Conservation (phyloP, 1,140 invertebrate genomes). For the Neodiprion pinetum region DNA sequence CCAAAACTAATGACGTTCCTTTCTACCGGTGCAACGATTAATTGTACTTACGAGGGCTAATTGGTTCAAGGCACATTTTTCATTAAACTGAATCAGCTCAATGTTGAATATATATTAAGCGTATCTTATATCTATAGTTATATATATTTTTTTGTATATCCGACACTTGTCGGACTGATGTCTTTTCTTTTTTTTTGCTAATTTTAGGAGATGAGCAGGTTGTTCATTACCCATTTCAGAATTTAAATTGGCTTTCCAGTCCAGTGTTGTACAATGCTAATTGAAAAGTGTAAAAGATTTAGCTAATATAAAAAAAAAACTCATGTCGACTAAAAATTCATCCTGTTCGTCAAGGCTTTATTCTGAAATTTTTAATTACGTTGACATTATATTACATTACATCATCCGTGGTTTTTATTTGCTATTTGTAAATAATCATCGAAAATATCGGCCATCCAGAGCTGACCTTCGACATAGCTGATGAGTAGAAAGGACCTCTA, state of each 20-base stretch:
- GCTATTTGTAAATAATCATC: background rate
- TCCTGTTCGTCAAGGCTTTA: too few relatives aligned
- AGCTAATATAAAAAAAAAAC: too few relatives aligned
- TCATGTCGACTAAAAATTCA: too few relatives aligned
- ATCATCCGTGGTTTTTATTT: background rate
- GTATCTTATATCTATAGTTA: background rate
- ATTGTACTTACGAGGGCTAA: background rate
- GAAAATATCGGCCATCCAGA: background rate
- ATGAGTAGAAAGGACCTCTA: background rate
- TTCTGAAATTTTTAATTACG: too few relatives aligned
- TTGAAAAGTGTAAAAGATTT: too few relatives aligned
- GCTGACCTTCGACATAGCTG: background rate
- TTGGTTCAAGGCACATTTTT: background rate
- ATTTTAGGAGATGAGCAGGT: too few relatives aligned
- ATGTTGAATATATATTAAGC: background rate
- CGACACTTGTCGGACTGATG: background rate
- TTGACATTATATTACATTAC: too few relatives aligned
- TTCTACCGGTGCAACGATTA: background rate
- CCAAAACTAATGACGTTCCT: background rate
- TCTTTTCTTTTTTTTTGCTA: too few relatives aligned
- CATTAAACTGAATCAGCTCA: background rate
- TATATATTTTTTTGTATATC: background rate
- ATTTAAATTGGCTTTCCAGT: too few relatives aligned
- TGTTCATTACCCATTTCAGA: too few relatives aligned
- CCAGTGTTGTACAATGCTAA: too few relatives aligned